Evolutionary conservation across 2,797 vertebrate species (phyloP).

Genomic region (Enteromius argenteus): DNA sequence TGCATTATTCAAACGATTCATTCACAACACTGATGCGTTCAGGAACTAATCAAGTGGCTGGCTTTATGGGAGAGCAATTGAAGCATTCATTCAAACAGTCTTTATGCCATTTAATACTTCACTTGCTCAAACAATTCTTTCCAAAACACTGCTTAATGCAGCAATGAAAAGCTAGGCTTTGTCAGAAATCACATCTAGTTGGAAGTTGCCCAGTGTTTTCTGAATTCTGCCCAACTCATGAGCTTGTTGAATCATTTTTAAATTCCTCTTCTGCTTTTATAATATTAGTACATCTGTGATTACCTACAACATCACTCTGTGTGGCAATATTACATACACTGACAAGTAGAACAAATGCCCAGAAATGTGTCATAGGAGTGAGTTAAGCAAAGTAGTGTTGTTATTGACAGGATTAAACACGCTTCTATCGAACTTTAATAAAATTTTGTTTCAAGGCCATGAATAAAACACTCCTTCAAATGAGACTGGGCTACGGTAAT

Average conservation of each 20-base stretch:
- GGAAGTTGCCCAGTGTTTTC: not conserved
- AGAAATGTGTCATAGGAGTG: not conserved
- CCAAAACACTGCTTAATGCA: not conserved
- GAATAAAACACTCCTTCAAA: not conserved
- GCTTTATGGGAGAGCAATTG: too few relatives aligned
- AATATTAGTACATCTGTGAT: not conserved
- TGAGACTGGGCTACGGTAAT: not conserved
- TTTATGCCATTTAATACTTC: not conserved
- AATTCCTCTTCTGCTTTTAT: not conserved
- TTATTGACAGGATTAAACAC: not conserved
- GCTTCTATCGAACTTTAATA: not conserved
- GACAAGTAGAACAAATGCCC: not conserved
- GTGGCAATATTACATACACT: not conserved
- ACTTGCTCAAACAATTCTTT: not conserved
- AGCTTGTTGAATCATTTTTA: too few relatives aligned
- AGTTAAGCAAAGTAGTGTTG: not conserved
- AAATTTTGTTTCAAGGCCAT: not conserved
- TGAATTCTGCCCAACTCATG: not conserved
- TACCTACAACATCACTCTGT: not conserved
- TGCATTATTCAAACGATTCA: not conserved
- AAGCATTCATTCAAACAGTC: not conserved
- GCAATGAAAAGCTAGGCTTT: not conserved
- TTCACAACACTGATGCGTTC: not conserved
- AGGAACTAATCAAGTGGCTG: not conserved
- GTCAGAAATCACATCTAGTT: not conserved